Evolutionary conservation across 2,888 invertebrate genomes (phyloP), one percentile per base, ranked within the genome.

Genomic region (Agrochola lychnidis): DNA sequence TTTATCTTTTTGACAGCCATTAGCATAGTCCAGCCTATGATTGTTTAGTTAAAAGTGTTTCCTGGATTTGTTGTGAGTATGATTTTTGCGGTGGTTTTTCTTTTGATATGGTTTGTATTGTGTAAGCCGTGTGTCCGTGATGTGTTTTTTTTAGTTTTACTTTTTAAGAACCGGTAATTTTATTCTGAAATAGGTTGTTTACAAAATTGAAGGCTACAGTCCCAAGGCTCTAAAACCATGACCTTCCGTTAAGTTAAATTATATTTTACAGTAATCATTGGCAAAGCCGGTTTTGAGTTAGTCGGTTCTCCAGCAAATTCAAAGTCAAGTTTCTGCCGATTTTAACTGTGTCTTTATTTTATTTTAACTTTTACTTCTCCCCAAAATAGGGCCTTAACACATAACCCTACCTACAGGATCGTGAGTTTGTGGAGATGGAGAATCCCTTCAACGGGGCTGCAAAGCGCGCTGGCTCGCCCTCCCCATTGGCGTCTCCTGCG

Each of bases 351-450:
- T 10, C 25, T 45, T 70, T 79, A 30, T 74, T 81, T 84, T 64
- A 62, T 4, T 84, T 73, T 51, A 57, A 83, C 45, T 64, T 61
- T 62, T 51, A 87, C 63, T 82, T 73, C 68, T 87, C 80, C 83
- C 83, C 87, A 48, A 63, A 83, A 87, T 83, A 83, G 87, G 83
- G 83, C 83, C 83, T 80, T 83, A 83, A 86, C 87, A 84, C 69
- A 87, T 87, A 74, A 83, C 87, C 83, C 71, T 83, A 84, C 87
- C 92, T 92, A 63, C 97, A 99, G 99, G 99, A 99, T 96, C 98
- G 99, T 76, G 99, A 99, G 96, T 99, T 99, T 97, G 98, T 99
- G 88, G 99, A 99, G 97, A 97, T 99, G 97, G 99, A 99, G 94
- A 98, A 98, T 92, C 98, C 99, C 40, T 99, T 98, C 97, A 99